Evolutionary conservation across 1,140 invertebrate genomes (phyloP).

Genomic region (Eupeodes corollae): DNA sequence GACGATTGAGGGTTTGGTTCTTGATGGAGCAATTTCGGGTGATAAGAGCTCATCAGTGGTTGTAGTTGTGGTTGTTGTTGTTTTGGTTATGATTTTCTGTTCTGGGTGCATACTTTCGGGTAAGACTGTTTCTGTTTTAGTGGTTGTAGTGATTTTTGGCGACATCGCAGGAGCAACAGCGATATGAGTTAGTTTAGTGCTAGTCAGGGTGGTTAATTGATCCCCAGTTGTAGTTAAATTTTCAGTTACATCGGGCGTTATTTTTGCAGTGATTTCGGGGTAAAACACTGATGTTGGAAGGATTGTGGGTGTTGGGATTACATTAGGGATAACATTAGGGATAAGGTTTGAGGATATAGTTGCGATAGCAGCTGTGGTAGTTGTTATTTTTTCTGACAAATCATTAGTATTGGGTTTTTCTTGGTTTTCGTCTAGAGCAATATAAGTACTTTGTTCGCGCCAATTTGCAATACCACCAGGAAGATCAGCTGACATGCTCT

Average conservation of each 20-base stretch:
- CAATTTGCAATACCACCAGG: conserved; percentile 69
- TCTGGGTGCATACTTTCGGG: conserved; percentile 3
- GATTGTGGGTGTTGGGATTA: no score
- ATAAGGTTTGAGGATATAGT: no score
- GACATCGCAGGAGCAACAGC: conserved; percentile 13
- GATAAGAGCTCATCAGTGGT: conserved; percentile 7
- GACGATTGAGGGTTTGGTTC: conserved; percentile 9
- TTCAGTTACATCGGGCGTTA: no score
- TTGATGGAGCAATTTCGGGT: conserved; percentile 3
- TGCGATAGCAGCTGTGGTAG: background rate
- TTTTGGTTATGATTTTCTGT: conserved; percentile 16
- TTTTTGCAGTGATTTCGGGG: no score
- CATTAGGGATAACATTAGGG: no score
- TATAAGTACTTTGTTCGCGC: conserved; percentile 71
- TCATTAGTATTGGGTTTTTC: no score
- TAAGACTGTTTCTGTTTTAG: conserved; percentile 8
- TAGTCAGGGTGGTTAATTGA: no score
- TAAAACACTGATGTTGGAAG: no score
- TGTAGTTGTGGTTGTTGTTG: conserved; percentile 19
- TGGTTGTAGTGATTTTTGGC: conserved; percentile 12
- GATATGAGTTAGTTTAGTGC: background rate
- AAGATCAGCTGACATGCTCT: conserved; percentile 58
- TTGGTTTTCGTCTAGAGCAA: conserved; percentile 37
- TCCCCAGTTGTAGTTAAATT: no score
- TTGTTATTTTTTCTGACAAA: background rate